phyloP scores from a whole-genome alignment of 2,888 invertebrate genomes.

The Tipula vernalis region DNA sequence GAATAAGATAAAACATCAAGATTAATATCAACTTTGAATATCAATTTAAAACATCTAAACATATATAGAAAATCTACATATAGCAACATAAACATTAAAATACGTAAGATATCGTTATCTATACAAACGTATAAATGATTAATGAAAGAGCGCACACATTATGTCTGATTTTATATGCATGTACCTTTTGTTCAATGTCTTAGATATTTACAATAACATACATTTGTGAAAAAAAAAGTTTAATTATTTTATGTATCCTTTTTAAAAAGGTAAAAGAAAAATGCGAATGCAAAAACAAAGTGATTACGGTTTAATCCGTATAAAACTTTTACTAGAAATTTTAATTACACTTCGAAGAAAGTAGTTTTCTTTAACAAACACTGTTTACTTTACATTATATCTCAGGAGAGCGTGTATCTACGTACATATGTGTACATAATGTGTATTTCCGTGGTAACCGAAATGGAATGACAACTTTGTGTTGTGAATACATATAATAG shows the following conservation, averaged over 20 bases:
- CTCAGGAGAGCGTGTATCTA: not conserved
- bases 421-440: not conserved
- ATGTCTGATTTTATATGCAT: not conserved
- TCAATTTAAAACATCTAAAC: not conserved
- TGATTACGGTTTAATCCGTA: not conserved
- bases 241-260: not conserved
- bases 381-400: not conserved
- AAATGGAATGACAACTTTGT: not conserved
- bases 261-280: not conserved
- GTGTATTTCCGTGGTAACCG: not conserved
- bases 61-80: not conserved
- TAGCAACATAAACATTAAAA: not conserved
- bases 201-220: not conserved
- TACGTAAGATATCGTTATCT: not conserved
- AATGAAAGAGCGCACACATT: not conserved
- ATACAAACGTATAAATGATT: not conserved
- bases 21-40: not conserved
- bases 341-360: not conserved
- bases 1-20: not conserved
- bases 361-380: not conserved
- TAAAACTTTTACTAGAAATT: not conserved
- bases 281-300: not conserved
- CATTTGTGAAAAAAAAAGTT: not conserved
- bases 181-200: not conserved
- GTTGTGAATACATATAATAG: not conserved